phyloP scores from a whole-genome alignment of 2,113 vertebrate genomes.

The Brevimyrus niger region DNA sequence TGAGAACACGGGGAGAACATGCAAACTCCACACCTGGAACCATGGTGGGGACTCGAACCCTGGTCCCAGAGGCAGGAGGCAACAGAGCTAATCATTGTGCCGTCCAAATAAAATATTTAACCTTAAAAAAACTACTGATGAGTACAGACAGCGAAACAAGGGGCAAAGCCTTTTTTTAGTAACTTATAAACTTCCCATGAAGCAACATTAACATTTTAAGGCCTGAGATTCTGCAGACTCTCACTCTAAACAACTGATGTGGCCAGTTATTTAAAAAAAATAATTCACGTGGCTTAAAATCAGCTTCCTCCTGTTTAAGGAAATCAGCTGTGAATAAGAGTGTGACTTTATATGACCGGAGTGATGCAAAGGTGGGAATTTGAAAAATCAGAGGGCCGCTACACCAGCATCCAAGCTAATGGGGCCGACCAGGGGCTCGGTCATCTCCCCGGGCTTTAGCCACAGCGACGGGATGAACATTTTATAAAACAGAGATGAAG shows the following conservation, averaged over 20 bases:
- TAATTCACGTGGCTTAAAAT: constrained; percentile 6
- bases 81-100: background rate
- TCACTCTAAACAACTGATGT: constrained; percentile 4
- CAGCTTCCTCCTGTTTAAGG: constrained; percentile 13
- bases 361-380: background rate
- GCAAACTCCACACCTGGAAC: too few relatives aligned
- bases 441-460: background rate
- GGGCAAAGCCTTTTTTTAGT: background rate
- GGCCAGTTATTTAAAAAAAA: background rate
- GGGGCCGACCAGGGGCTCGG: background rate
- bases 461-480: background rate
- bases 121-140: background rate
- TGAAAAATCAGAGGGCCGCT: background rate
- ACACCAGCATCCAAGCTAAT: background rate
- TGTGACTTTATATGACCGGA: background rate
- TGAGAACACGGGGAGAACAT: too few relatives aligned
- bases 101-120: background rate
- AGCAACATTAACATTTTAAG: background rate
- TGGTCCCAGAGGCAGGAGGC: too few relatives aligned
- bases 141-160: background rate
- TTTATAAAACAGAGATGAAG: background rate
- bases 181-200: background rate
- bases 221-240: background rate
- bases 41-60: too few relatives aligned
- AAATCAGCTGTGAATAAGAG: background rate